phyloP scores from a whole-genome alignment of 2,113 vertebrate genomes.

The Eurystomus gularis region DNA sequence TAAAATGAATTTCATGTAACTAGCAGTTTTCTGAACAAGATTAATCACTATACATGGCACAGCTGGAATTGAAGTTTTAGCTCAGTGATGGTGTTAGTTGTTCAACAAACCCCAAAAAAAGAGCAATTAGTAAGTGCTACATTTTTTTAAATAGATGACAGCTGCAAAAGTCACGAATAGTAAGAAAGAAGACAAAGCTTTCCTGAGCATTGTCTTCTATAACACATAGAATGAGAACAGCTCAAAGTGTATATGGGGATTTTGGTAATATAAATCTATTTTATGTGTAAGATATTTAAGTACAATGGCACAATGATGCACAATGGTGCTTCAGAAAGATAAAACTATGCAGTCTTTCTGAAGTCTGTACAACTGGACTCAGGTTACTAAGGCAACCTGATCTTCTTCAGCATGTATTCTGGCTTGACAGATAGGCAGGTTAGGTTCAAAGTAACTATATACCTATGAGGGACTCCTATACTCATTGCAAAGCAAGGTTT shows the following conservation, averaged over 20 bases:
- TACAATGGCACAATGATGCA: background rate
- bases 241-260: background rate
- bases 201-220: background rate
- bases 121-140: background rate
- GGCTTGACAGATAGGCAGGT: background rate
- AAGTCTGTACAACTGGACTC: background rate
- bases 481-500: background rate
- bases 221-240: background rate
- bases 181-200: background rate
- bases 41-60: background rate
- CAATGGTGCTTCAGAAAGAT: background rate
- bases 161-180: background rate
- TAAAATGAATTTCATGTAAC: background rate
- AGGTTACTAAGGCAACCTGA: slow-evolving; percentile 55
- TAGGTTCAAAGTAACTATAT: background rate
- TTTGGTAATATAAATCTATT: background rate
- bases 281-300: background rate
- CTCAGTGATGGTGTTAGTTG: background rate
- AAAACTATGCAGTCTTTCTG: slow-evolving; percentile 12
- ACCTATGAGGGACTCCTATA: background rate
- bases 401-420: slow-evolving; percentile 16
- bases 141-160: background rate
- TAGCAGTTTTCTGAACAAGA: background rate
- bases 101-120: background rate
- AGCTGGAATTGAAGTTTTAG: background rate